Percentiles rank a stretch among this genome's conserved stretches.
Evolutionary conservation across 1,140 invertebrate genomes (phyloP).

Genomic region (Melanaphis sacchari): DNA sequence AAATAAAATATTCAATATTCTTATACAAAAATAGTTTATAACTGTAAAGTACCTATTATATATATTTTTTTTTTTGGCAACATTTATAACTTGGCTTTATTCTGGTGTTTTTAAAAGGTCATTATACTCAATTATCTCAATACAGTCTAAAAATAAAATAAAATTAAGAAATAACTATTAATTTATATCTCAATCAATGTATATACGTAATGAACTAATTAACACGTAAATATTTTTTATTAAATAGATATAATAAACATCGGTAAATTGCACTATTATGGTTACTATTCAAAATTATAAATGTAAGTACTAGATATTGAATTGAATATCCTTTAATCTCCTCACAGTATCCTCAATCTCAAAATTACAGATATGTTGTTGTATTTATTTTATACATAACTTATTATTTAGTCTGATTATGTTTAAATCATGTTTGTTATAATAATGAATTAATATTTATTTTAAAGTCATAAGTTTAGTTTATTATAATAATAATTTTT

Average conservation of each 20-base stretch:
- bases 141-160: neutral
- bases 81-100: neutral
- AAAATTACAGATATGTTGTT: neutral
- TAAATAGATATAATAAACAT: neutral
- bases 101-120: neutral
- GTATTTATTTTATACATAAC: neutral
- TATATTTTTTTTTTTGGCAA: neutral
- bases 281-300: neutral
- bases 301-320: no score
- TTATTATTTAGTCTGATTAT: neutral
- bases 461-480: neutral
- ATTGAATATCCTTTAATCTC: neutral
- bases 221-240: neutral
- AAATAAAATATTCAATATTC: neutral
- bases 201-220: neutral
- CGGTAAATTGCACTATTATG: neutral
- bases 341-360: neutral
- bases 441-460: neutral
- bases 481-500: neutral
- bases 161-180: neutral
- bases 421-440: neutral
- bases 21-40: neutral
- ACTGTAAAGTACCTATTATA: neutral
- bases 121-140: neutral
- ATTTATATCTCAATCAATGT: neutral